A percentile compares a stretch with the other conserved stretches of the same genome.
These are phyloP conservation scores for Torymus aiolomorphi DNA, from an alignment of 2,888 invertebrate species.

Conservation along the genomic window DNA sequence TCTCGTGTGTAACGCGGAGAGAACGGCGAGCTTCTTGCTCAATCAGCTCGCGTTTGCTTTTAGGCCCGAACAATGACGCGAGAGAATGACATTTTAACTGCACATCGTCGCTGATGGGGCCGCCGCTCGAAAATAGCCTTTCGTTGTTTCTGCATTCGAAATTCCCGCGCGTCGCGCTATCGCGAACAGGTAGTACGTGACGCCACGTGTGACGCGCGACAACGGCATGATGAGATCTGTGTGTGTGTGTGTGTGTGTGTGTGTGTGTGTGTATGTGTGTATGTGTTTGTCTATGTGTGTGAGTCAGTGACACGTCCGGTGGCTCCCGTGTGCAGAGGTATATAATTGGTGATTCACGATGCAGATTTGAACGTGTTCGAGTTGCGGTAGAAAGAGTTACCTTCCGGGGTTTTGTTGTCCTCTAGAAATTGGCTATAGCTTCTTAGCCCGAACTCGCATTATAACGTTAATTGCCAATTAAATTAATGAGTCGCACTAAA, in stretches of 20 bases:
- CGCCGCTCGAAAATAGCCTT: conserved; percentile 26
- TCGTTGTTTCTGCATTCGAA: conserved; percentile 41
- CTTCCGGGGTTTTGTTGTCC: conserved; percentile 54
- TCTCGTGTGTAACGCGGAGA: too few species aligned
- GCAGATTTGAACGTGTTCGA: conserved; percentile 49
- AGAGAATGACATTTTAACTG: conserved; percentile 11
- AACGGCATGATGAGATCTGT: background rate
- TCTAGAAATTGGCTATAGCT: background rate
- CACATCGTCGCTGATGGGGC: background rate
- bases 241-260: too few species aligned
- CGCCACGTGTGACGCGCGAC: conserved; percentile 16
- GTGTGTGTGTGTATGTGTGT: too few species aligned
- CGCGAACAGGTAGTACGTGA: background rate
- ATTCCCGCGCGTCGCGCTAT: conserved; percentile 38
- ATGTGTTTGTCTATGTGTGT: background rate
- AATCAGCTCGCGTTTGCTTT: background rate
- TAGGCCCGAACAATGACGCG: background rate
- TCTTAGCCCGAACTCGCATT: conserved; percentile 9
- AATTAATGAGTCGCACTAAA: conserved; percentile 39
- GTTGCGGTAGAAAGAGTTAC: background rate
- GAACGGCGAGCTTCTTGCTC: background rate
- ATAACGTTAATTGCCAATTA: conserved; percentile 51
- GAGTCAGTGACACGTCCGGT: conserved; percentile 44
- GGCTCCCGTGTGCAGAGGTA: conserved; percentile 20
- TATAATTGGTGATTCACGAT: conserved; percentile 52